phyloP scores from a whole-genome alignment of 2,113 vertebrate species.

The Xiphophorus hellerii region DNA sequence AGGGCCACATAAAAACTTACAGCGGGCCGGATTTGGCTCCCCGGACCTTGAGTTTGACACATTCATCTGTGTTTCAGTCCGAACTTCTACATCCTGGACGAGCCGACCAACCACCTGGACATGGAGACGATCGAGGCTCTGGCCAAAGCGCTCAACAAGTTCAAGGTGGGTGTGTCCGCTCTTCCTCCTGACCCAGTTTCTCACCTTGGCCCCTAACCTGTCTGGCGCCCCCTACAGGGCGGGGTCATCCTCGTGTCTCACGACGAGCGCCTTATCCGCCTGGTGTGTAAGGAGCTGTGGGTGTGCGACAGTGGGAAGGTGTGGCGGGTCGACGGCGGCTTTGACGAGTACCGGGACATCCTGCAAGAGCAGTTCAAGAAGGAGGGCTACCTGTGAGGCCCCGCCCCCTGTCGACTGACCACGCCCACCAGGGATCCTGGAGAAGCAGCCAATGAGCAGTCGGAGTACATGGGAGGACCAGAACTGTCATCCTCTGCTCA shows the following conservation, averaged over 20 bases:
- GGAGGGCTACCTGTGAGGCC: constrained; percentile 92
- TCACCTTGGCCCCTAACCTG: background rate
- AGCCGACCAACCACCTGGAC: constrained; percentile 98
- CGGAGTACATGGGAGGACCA: constrained; percentile 20
- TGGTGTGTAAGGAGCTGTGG: constrained; percentile 96
- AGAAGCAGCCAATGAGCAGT: constrained; percentile 10
- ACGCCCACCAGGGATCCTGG: background rate
- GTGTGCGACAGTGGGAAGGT: constrained; percentile 88
- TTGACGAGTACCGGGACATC: constrained; percentile 95
- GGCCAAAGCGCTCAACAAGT: constrained; percentile 90
- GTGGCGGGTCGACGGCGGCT: constrained; percentile 91
- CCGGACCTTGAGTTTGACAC: too few relatives aligned
- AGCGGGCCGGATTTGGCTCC: too few relatives aligned
- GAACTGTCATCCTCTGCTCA: constrained; percentile 15
- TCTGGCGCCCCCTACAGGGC: constrained; percentile 79
- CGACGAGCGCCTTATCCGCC: constrained; percentile 93
- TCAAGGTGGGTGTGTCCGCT: constrained; percentile 73
- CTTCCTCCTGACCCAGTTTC: background rate
- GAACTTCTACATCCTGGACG: constrained; percentile 97
- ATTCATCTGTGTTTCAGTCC: constrained; percentile 80
- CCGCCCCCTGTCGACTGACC: constrained; percentile 16
- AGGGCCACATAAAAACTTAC: too few relatives aligned
- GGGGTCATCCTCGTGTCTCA: constrained; percentile 96
- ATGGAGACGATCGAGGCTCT: constrained; percentile 99
- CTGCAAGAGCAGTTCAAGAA: constrained; percentile 96